Base-by-base conservation (phyloP, 1,140 invertebrate species). In the Rhynchophorus ferrugineus region DNA sequence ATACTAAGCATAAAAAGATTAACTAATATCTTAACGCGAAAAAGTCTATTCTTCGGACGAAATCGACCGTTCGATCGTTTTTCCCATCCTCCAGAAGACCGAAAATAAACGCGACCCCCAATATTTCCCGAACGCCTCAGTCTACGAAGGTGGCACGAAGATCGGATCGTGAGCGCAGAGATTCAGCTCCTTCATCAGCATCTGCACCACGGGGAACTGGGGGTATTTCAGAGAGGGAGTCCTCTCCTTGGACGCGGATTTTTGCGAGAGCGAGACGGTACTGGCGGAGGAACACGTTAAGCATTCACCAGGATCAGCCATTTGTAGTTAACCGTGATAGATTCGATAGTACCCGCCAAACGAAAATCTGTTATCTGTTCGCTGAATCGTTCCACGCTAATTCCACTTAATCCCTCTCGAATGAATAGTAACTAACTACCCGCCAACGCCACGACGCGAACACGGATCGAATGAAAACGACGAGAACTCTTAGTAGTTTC, bases 281-380 rank as follows among this genome's bases (percentile, higher is more conserved):
- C 42, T 33, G 13, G 35, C 39, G 21, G 44, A 43, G 50, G 45
- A 52, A 56, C 50, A 56, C 45, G 18, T 54, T 53, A 55, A 53
- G 54, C 43, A 48, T 53, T 59, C 60, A 39, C 61, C 61, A 48
- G 61, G 61, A 65, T 65, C 63, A 52, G 63, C 63, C 63, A 65
- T 65, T 61, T 57, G 62, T 49, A 7, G 24, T 43, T 24, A n/a
- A 24, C 7, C 36, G 36, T 36, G 44, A 33, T 13, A 35, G 14
- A 36, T 37, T 19, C 19, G 53, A 39, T 22, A 29, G 46, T 53
- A 20, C 2, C 20, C n/a, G 20, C 45, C 20, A 48, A 34, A 48
- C 44, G 44, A 39, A 22, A 33, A 8, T 41, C 18, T 3, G 11
- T 41, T 17, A 3, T 17, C n/a, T 8, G 5, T 3, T 2, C 3